A percentile compares a stretch with the other conserved stretches of the same genome.
Conservation (phyloP, 2,113 vertebrate genomes). For the Geococcyx californianus region DNA sequence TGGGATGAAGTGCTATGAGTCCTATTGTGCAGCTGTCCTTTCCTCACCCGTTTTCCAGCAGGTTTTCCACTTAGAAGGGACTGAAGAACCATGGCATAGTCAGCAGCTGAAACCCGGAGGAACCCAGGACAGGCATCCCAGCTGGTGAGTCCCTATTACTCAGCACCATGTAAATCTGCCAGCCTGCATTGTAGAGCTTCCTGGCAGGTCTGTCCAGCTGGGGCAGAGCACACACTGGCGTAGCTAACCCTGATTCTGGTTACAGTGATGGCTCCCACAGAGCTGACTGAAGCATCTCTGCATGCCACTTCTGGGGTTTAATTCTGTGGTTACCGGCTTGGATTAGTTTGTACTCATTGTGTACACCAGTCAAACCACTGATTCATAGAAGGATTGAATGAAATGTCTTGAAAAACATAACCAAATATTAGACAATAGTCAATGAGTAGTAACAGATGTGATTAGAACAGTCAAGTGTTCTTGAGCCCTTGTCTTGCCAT, state of each 20-base stretch:
- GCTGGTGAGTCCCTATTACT: not conserved
- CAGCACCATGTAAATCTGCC: not conserved
- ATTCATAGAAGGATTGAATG: not conserved
- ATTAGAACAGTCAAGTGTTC: not conserved
- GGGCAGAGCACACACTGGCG: not conserved
- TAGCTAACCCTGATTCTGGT: not conserved
- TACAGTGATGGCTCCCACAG: not conserved
- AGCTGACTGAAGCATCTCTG: not conserved
- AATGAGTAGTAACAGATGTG: slow-evolving; percentile 38
- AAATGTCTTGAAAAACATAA: not conserved
- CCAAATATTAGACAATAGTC: slow-evolving; percentile 10
- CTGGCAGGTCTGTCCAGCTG: not conserved
- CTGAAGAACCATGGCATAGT: not conserved
- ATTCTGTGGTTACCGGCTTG: not conserved
- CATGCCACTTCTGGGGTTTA: not conserved
- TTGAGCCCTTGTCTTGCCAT: not conserved
- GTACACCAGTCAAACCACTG: not conserved
- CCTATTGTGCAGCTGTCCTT: slow-evolving; percentile 41
- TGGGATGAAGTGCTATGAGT: not conserved
- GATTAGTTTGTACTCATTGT: not conserved
- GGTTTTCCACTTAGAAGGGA: not conserved
- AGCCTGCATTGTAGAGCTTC: not conserved
- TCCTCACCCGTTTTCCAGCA: not conserved
- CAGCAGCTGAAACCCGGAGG: not conserved
- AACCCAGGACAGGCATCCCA: not conserved